These are phyloP conservation scores for Phalloptychus januarius DNA, from an alignment of 2,797 vertebrate genomes.

Conservation along the genomic window DNA sequence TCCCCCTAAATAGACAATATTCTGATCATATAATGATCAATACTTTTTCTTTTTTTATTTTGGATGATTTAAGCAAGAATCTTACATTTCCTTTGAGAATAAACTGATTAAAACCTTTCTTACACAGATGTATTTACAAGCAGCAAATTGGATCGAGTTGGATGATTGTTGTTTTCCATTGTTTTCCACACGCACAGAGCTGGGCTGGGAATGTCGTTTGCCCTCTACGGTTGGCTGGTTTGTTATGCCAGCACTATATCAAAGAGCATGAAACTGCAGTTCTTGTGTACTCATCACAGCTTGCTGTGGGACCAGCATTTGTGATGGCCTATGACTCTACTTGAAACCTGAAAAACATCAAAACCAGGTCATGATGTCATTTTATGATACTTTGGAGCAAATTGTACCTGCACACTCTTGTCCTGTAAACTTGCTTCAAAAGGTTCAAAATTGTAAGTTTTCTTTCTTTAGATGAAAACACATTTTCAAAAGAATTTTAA, in stretches of 20 bases:
- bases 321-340: constrained; percentile 8
- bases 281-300: constrained; percentile 28
- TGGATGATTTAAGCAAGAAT: background rate
- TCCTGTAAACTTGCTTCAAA: background rate
- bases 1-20: background rate
- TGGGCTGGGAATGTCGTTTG: constrained; percentile 29
- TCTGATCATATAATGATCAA: background rate
- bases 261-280: constrained; percentile 36
- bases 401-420: background rate
- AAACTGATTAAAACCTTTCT: background rate
- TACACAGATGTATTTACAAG: background rate
- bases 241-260: constrained; percentile 64
- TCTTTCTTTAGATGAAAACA: background rate
- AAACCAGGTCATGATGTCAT: constrained; percentile 25
- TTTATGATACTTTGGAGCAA: constrained; percentile 29
- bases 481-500: background rate
- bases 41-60: background rate
- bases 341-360: constrained; percentile 22
- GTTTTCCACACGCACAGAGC: constrained; percentile 34
- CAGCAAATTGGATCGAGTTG: background rate
- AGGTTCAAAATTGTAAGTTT: background rate
- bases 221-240: constrained; percentile 33
- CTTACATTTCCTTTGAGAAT: background rate
- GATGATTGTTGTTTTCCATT: background rate
- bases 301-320: constrained; percentile 32